Evolutionary conservation across 2,888 invertebrate species (phyloP), one percentile per base, ranked within the genome.

Genomic region (Chrysodeixis includens): DNA sequence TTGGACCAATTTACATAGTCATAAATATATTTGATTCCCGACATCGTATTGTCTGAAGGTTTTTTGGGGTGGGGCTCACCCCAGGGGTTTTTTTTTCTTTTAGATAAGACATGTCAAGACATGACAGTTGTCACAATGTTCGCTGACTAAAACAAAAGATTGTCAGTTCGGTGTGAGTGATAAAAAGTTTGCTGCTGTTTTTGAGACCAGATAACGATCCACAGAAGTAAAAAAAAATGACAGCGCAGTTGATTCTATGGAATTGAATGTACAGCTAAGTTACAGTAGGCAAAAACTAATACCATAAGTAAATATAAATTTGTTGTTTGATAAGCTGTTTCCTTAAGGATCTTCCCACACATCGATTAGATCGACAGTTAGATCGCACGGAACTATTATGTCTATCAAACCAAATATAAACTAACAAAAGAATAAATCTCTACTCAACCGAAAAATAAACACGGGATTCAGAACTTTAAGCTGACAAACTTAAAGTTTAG

Each of bases 1-100:
- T 92, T 88, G 90, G 79, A 79, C 81, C 92, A 93, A 94, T 94
- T 93, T 94, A 93, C 94, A 93, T 93, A 94, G 93, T 94, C 93
- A 94, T 95, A 95, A 95, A 95, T 94, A 94, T 91, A 92, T 93
- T 93, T 90, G 89, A 88, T 87, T 89, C 87, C 83, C 83, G 78
- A 83, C 86, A 83, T 87, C 86, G 88, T 85, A 83, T 87, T 86
- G 88, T 88, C 86, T 87, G 83, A 78, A 74, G 74, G 75, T 78
- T 70, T 64, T 66, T 84, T 82, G 85, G 89, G 88, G 88, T 86
- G 83, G 82, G 67, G 65, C 67, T 67, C 87, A 88, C 90, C 92
- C 92, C 90, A 70, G 83, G 83, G 87, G 87, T 86, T 87, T 92
- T 91, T 92, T 92, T 88, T 83, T 87, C 87, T 85, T 81, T 72